Evolutionary conservation across 1,140 invertebrate genomes (phyloP).

Genomic region (Aleiodes sp.): DNA sequence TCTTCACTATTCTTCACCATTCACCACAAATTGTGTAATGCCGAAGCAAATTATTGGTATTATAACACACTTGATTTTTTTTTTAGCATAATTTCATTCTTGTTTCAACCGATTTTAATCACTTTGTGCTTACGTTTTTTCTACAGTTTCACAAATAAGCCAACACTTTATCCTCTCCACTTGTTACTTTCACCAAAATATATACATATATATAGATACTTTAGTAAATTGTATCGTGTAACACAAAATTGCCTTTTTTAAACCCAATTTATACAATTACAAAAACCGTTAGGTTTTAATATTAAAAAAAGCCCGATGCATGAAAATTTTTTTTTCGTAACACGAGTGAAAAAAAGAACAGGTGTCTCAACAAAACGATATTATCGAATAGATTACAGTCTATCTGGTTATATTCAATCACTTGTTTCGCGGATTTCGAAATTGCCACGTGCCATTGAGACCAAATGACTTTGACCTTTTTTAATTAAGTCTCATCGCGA

Average conservation of each 20-base stretch:
- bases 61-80: too few species aligned
- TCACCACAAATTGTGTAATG: too few species aligned
- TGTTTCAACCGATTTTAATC: background rate
- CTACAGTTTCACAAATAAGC: background rate
- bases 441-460: background rate
- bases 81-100: too few species aligned
- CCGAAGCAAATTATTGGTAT: too few species aligned
- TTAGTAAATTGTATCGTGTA: too few species aligned
- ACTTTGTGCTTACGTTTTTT: background rate
- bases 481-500: background rate
- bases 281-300: too few species aligned
- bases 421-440: background rate
- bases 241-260: too few species aligned
- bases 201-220: too few species aligned
- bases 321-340: background rate
- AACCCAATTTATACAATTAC: too few species aligned
- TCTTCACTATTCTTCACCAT: too few species aligned
- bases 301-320: background rate
- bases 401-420: background rate
- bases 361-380: background rate
- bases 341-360: background rate
- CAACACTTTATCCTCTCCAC: background rate
- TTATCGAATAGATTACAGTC: background rate
- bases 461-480: background rate
- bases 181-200: background rate